Evolutionary conservation across 2,888 invertebrate species (phyloP), one percentile per base, ranked within the genome.

Genomic region (Andrena hattorfiana): DNA sequence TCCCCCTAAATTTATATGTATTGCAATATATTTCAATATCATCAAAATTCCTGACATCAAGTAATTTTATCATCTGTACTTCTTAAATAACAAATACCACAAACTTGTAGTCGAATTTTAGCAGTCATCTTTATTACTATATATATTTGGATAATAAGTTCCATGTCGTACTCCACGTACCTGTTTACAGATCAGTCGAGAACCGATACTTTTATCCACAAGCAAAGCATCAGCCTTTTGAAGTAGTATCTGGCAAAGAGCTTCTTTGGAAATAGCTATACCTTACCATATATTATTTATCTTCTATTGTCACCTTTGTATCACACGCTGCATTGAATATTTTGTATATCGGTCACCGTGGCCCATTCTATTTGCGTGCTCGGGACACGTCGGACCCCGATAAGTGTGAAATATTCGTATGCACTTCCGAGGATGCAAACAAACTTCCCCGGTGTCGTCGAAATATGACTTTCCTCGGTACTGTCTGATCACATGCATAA

Each of bases 371-470:
- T 69, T 59, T 59, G n/a, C 35, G 13, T 16, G 42, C 35, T 28
- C 35, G 16, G 20, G 67, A 8, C 16, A 16, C 49, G 54, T 20
- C 54, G 20, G n/a, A n/a, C 30, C 8, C 7, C 68, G 68, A 72
- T 72, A 59, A 56, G 20, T 28, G 13, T 74, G 30, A 74, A 74
- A 67, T 56, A 74, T 74, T 3, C 23, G n/a, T 8, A 13, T 42
- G 6, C 30, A 48, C 20, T 73, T 73, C 32, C 54, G 20, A 56
- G 28, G 28, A 30, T 30, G 23, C 2, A 56, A 35, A 35, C 30
- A 67, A 42, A 67, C 6, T 42, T 56, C 35, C 23, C 35, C 7
- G 10, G 10, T 6, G 35, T n/a, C 63, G 13, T 20, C 63, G 42
- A 63, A 42, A 56, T 67, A 56, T 30, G 56, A 35, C 67, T 56